Conservation (phyloP, 1,140 invertebrate genomes). For the Belonocnema kinseyi region DNA sequence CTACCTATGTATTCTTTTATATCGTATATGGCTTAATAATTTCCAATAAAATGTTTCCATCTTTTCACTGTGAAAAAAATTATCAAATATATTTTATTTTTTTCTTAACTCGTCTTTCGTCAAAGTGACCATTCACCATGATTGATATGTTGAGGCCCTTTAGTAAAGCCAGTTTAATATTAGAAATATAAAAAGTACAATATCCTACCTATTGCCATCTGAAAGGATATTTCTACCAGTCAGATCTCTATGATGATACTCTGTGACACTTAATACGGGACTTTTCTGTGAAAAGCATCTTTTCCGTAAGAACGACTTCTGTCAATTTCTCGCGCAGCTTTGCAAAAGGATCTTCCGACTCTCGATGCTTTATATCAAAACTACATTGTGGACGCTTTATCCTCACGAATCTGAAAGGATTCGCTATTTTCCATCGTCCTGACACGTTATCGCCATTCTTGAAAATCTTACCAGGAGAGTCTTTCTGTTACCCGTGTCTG, state of each 20-base stretch:
- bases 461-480: conserved; percentile 12
- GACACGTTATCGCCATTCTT: conserved; percentile 17
- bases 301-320: conserved; percentile 8
- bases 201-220: too few relatives aligned
- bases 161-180: too few relatives aligned
- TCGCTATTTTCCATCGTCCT: conserved; percentile 26
- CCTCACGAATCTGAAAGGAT: conserved; percentile 16
- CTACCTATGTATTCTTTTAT: too few relatives aligned
- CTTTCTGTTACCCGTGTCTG: conserved; percentile 11
- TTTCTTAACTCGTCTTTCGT: too few relatives aligned
- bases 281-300: not conserved
- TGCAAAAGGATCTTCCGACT: conserved; percentile 19
- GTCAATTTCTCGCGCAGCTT: conserved; percentile 16
- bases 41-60: too few relatives aligned
- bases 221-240: not conserved
- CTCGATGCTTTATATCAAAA: conserved; percentile 22
- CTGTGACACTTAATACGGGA: conserved; percentile 25
- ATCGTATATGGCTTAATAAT: too few relatives aligned
- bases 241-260: not conserved
- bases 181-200: too few relatives aligned
- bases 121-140: too few relatives aligned
- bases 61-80: too few relatives aligned
- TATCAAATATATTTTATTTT: too few relatives aligned
- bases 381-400: conserved; percentile 28
- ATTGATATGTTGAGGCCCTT: too few relatives aligned